phyloP scores from a whole-genome alignment of 2,113 vertebrate species.

The Dolichotis patagonum region DNA sequence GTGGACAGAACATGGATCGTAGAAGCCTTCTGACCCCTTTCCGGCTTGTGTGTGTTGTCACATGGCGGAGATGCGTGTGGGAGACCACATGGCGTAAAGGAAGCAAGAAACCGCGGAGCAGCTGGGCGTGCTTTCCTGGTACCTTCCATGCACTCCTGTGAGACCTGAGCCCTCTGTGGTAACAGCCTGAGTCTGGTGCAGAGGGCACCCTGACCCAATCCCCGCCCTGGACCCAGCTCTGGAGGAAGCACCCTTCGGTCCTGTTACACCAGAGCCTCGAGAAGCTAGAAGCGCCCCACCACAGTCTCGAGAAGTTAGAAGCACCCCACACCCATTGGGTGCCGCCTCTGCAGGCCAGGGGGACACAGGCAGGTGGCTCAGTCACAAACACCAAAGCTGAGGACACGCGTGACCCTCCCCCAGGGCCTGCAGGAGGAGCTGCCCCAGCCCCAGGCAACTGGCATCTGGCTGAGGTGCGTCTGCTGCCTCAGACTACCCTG shows the following conservation, averaged over 20 bases:
- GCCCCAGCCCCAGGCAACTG: rapidly evolving
- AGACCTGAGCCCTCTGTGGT: too few relatives aligned
- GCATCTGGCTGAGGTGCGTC: too few relatives aligned
- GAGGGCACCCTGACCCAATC: not conserved
- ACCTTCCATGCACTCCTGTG: not conserved
- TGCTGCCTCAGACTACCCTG: not conserved
- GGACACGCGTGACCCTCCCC: rapidly evolving
- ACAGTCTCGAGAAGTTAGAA: too few relatives aligned
- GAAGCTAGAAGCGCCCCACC: too few relatives aligned
- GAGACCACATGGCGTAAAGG: not conserved
- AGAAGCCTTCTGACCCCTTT: too few relatives aligned
- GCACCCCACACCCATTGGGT: rapidly evolving
- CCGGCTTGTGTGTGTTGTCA: too few relatives aligned
- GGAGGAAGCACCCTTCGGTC: not conserved
- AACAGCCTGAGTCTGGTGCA: not conserved
- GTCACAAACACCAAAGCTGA: too few relatives aligned
- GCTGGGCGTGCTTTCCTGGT: not conserved
- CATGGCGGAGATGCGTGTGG: not conserved
- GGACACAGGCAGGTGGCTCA: not conserved
- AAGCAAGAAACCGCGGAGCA: not conserved
- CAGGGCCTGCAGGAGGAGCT: not conserved
- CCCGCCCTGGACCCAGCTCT: not conserved
- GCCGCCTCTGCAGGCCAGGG: not conserved
- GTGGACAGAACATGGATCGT: not conserved
- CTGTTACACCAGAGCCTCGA: too few relatives aligned